These are phyloP conservation scores for Syndactyla subalaris DNA, from an alignment of 2,797 vertebrate species.

Conservation along the genomic window DNA sequence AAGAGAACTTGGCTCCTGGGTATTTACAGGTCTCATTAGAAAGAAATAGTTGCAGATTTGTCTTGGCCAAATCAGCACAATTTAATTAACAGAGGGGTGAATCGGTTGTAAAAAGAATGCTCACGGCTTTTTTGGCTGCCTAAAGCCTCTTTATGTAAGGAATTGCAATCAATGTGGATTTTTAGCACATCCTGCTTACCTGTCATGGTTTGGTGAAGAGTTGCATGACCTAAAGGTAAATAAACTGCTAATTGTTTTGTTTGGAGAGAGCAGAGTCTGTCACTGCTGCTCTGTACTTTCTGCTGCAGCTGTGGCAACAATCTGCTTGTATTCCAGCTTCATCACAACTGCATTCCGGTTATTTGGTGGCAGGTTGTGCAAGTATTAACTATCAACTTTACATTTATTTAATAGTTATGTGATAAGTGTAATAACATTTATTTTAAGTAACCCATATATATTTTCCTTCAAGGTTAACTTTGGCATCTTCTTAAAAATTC, in stretches of 20 bases:
- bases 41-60: not conserved
- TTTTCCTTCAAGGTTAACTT: slow-evolving; percentile 89
- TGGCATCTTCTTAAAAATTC: slow-evolving; percentile 92
- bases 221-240: not conserved
- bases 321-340: not conserved
- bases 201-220: not conserved
- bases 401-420: not conserved
- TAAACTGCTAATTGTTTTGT: not conserved
- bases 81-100: not conserved
- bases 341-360: not conserved
- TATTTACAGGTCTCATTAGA: not conserved
- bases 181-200: not conserved
- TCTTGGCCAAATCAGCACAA: not conserved
- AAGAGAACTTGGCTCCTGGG: not conserved
- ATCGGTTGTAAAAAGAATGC: not conserved
- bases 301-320: not conserved
- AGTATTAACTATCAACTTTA: not conserved
- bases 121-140: not conserved
- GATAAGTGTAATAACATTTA: not conserved
- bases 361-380: not conserved
- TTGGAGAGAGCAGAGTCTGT: not conserved
- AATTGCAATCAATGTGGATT: not conserved
- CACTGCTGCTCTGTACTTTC: not conserved
- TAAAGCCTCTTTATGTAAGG: not conserved
- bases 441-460: not conserved